These are phyloP conservation scores for Hydractinia echinata DNA, from an alignment of 30 jellyfish, hydroid and myxozoan species.

Conservation along the genomic window DNA sequence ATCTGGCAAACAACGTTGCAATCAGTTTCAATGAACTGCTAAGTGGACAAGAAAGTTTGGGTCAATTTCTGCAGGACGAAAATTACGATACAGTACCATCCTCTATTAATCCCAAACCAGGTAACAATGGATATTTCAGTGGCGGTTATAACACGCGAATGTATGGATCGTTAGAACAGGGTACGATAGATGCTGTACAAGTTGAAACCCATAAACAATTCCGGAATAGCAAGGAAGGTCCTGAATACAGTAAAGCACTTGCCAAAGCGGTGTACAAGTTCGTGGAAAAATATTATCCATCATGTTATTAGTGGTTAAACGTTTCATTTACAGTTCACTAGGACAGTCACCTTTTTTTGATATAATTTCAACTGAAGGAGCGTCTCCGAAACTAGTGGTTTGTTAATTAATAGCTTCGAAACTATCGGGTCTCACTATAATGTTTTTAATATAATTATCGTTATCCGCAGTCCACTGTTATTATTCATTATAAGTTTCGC, in stretches of 20 bases:
- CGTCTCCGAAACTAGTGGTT: too few species aligned
- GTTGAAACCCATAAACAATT: background rate
- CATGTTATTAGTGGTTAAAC: too few species aligned
- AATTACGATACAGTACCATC: slow-evolving; percentile 4
- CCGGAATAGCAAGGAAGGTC: background rate
- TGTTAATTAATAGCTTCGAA: too few species aligned
- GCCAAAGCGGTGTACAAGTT: slow-evolving; percentile 11
- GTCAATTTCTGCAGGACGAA: slow-evolving; percentile 8
- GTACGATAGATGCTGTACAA: slow-evolving; percentile 14
- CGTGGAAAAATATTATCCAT: slow-evolving; percentile 1
- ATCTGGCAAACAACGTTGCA: background rate
- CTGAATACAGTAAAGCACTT: background rate
- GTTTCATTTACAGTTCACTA: too few species aligned
- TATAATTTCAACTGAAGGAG: too few species aligned
- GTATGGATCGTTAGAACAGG: slow-evolving; percentile 2
- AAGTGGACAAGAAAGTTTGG: slow-evolving; percentile 17
- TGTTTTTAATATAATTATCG: too few species aligned
- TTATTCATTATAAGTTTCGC: too few species aligned
- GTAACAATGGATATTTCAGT: background rate
- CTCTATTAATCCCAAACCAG: background rate
- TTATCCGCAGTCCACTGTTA: too few species aligned
- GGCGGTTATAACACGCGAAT: slow-evolving; percentile 12
- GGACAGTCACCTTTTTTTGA: too few species aligned
- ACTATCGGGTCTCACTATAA: too few species aligned
- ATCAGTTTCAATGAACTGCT: background rate